These are phyloP conservation scores for Passerina amoena DNA, from an alignment of 2,113 vertebrate genomes.

Conservation along the genomic window DNA sequence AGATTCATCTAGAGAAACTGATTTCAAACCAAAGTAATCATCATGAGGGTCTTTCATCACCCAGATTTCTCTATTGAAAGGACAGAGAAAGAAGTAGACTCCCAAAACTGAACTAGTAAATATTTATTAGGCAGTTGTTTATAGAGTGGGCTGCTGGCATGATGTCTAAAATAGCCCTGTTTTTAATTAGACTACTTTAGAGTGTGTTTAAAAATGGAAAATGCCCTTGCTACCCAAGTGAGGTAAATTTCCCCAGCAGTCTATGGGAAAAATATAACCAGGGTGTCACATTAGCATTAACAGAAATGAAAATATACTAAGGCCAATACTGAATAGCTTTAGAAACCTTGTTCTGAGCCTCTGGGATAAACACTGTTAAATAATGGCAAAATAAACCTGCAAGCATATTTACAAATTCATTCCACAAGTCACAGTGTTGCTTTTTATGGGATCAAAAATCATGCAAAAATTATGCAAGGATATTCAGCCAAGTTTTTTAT, in stretches of 20 bases:
- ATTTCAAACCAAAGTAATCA: background rate
- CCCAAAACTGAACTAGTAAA: background rate
- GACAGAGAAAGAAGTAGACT: background rate
- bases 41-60: background rate
- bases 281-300: background rate
- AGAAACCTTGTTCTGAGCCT: background rate
- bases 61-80: background rate
- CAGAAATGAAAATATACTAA: background rate
- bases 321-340: background rate
- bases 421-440: background rate
- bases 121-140: background rate
- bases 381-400: background rate
- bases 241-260: background rate
- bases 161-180: background rate
- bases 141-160: background rate
- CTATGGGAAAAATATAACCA: background rate
- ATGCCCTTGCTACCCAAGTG: background rate
- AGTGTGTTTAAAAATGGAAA: background rate
- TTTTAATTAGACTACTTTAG: background rate
- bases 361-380: background rate
- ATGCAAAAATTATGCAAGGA: background rate
- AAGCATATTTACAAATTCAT: background rate
- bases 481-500: background rate
- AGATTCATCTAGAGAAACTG: background rate
- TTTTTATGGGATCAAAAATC: constrained; percentile 1